A percentile compares a stretch with the other conserved stretches of the same genome.
Evolutionary conservation across 1,140 invertebrate species (phyloP).

Genomic region (Zaprionus camerounensis): DNA sequence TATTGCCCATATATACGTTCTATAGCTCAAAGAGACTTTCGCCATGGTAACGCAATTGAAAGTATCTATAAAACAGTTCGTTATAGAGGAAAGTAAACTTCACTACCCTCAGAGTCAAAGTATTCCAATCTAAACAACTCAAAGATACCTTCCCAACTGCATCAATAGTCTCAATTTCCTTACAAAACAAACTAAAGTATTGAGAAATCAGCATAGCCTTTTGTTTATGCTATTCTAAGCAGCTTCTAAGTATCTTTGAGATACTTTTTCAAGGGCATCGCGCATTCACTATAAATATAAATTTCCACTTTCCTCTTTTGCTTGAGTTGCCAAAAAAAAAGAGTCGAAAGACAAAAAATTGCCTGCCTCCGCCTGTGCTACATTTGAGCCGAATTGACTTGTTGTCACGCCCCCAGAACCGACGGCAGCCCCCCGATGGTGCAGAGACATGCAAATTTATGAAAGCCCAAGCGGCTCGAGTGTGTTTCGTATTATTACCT

Average conservation of each 20-base stretch:
- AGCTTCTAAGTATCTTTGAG: conserved; percentile 2
- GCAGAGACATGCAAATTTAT: conserved; percentile 79
- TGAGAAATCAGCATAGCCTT: neutral
- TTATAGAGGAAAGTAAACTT: neutral
- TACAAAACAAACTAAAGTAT: neutral
- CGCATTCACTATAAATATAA: conserved; percentile 8
- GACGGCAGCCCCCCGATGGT: conserved; percentile 29
- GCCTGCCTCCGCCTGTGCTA: conserved; percentile 42
- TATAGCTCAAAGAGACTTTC: conserved; percentile 5
- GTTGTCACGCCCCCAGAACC: conserved; percentile 76
- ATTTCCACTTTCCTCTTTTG: conserved; percentile 19
- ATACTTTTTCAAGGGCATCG: conserved; percentile 30
- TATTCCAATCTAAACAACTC: neutral
- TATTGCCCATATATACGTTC: neutral
- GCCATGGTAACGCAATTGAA: neutral
- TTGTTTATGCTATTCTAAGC: conserved; percentile 4
- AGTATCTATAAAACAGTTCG: neutral
- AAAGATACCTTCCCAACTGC: neutral
- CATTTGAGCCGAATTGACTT: conserved; percentile 78
- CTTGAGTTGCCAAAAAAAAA: conserved; percentile 28
- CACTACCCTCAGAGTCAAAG: no score
- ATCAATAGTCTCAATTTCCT: conserved; percentile 1
- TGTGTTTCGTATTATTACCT: conserved; percentile 54
- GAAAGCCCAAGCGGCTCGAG: conserved; percentile 49
- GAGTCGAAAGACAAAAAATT: neutral